These are phyloP conservation scores for Scaptomyza graminum DNA, from an alignment of 1,140 invertebrate genomes.

Conservation along the genomic window DNA sequence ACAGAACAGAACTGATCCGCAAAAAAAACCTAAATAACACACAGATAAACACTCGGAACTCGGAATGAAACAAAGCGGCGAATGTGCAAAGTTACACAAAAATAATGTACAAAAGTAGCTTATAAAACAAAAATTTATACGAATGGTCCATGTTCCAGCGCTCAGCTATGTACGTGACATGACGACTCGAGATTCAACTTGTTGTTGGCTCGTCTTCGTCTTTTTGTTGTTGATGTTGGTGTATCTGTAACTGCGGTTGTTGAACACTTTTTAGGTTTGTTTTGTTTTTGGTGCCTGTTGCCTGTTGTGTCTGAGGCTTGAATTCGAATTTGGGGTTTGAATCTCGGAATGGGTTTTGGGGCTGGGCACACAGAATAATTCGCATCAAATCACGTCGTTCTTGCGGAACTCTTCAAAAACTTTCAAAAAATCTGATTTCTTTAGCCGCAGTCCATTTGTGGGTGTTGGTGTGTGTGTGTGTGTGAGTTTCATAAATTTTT, in stretches of 20 bases:
- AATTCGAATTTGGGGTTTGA: conserved; percentile 4
- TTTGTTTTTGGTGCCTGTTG: conserved; percentile 71
- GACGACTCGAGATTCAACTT: conserved; percentile 75
- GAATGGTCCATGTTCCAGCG: conserved; percentile 75
- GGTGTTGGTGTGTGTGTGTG: neutral
- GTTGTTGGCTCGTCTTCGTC: conserved; percentile 43
- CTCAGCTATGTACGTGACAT: conserved; percentile 68
- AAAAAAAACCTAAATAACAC: neutral
- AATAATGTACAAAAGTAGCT: conserved; percentile 80
- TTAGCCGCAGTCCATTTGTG: conserved; percentile 23
- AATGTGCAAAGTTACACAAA: conserved; percentile 72
- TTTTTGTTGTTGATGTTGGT: conserved; percentile 33
- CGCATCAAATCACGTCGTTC: conserved; percentile 75
- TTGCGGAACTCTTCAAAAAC: conserved; percentile 76
- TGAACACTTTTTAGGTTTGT: neutral
- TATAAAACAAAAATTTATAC: conserved; percentile 77
- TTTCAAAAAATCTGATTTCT: conserved; percentile 51
- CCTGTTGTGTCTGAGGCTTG: conserved; percentile 15
- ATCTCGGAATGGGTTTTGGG: conserved; percentile 9
- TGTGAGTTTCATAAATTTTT: conserved; percentile 41
- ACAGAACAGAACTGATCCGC: conserved; percentile 30
- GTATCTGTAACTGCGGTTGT: too few species aligned
- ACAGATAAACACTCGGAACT: neutral
- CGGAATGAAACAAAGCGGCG: conserved; percentile 1
- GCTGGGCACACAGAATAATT: conserved; percentile 66